Percentiles rank a stretch among this genome's conserved stretches.
Evolutionary conservation across 2,113 vertebrate species (phyloP).

Genomic region (Phaetusa simplex): DNA sequence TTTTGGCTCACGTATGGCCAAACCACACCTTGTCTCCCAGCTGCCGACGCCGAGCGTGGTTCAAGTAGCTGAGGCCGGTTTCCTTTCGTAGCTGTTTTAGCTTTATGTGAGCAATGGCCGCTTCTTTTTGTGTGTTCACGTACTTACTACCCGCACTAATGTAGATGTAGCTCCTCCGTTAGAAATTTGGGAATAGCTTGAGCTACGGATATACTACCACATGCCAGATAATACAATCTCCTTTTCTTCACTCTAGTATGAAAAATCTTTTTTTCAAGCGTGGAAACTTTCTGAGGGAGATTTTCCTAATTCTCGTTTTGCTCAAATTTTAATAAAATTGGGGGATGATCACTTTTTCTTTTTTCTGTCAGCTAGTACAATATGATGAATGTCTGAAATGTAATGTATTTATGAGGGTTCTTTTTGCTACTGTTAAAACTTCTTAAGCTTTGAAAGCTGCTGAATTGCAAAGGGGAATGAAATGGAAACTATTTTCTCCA

Average conservation of each 20-base stretch:
- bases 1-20: background rate
- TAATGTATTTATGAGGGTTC: background rate
- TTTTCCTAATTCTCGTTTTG: background rate
- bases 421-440: background rate
- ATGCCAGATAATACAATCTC: background rate
- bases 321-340: background rate
- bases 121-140: accelerated
- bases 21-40: background rate
- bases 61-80: background rate
- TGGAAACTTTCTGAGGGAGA: background rate
- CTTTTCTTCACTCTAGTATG: background rate
- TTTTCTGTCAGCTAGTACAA: background rate
- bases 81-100: background rate
- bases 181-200: background rate
- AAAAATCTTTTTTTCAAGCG: background rate
- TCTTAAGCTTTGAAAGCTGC: background rate
- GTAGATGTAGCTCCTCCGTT: accelerated
- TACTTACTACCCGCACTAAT: too few relatives aligned
- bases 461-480: background rate
- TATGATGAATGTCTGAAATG: background rate
- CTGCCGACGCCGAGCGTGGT: accelerated
- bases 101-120: accelerated
- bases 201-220: background rate
- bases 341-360: background rate
- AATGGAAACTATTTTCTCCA: background rate